Evolutionary conservation across 2,113 vertebrate genomes (phyloP).

Genomic region (Lathamus discolor): DNA sequence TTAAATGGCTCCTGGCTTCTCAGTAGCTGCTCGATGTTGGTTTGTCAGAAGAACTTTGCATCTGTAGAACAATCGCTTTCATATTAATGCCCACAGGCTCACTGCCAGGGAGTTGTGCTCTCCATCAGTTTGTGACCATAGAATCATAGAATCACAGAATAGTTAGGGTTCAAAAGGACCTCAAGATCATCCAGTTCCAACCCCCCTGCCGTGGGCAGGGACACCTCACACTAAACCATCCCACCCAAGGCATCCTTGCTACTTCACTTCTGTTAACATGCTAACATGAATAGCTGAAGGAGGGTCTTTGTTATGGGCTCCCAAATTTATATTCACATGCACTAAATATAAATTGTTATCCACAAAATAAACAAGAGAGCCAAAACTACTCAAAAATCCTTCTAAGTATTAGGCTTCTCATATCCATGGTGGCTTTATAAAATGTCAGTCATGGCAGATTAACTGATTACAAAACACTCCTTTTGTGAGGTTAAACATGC

Average conservation of each 20-base stretch:
- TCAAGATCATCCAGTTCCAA: too few relatives aligned
- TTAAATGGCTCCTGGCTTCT: neutral
- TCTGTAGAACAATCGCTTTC: neutral
- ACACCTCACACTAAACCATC: too few relatives aligned
- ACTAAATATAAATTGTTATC: neutral
- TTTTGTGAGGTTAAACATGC: neutral
- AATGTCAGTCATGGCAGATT: neutral
- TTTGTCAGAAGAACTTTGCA: neutral
- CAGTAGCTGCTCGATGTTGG: neutral
- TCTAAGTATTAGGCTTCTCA: neutral
- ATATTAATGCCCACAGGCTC: neutral
- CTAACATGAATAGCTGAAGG: neutral
- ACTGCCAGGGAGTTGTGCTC: neutral
- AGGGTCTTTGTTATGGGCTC: neutral
- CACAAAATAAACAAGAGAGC: neutral
- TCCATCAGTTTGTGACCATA: neutral
- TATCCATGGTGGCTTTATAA: neutral
- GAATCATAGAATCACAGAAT: neutral
- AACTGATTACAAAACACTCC: neutral
- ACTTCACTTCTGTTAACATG: neutral
- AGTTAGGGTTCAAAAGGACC: too few relatives aligned
- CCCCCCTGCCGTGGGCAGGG: too few relatives aligned
- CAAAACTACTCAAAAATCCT: neutral
- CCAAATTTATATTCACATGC: neutral
- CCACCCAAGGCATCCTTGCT: neutral